Conservation (phyloP, 2,888 invertebrate species). For the Unio delphinus region DNA sequence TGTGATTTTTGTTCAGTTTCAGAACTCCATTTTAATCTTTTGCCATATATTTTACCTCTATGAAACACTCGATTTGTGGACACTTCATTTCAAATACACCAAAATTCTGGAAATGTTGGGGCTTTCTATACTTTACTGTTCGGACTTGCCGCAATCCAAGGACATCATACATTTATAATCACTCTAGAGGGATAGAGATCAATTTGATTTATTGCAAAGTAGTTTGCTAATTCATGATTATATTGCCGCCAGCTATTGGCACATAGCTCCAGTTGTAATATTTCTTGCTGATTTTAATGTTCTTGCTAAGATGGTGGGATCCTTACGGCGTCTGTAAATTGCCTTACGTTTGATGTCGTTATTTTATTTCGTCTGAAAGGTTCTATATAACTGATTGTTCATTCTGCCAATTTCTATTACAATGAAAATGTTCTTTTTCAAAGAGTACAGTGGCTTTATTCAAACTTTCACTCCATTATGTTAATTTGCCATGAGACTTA, state of each 20-base stretch:
- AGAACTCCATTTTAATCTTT: neutral
- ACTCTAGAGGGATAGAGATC: constrained; percentile 9
- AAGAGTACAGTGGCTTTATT: no score
- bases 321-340: no score
- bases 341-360: no score
- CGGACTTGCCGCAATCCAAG: neutral
- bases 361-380: no score
- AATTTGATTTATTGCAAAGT: neutral
- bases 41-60: neutral
- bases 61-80: constrained; percentile 1
- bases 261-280: constrained; percentile 8
- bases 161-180: constrained; percentile 4
- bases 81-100: constrained; percentile 9
- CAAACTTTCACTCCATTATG: no score
- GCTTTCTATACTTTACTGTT: constrained; percentile 8
- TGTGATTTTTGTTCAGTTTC: constrained; percentile 7
- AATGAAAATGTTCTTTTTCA: no score
- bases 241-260: neutral
- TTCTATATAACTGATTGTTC: no score
- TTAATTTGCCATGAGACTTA: no score
- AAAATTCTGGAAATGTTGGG: neutral
- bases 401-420: no score
- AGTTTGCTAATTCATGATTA: constrained; percentile 3
- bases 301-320: neutral
- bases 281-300: constrained; percentile 5